Evolutionary conservation across 2,888 invertebrate genomes (phyloP), one percentile per base, ranked within the genome.

Genomic region (Callyntrura sp.): DNA sequence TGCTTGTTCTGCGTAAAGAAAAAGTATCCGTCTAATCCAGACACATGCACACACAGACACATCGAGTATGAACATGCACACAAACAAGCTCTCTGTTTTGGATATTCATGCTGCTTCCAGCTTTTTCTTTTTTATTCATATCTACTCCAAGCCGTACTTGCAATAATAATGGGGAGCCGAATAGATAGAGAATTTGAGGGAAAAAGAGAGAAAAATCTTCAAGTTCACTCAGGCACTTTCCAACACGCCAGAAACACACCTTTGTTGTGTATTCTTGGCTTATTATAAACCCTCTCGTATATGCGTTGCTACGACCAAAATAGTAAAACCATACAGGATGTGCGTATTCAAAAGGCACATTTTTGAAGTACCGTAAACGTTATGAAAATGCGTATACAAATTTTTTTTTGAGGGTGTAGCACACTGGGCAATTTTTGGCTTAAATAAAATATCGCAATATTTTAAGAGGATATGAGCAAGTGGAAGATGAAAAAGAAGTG

Each of bases 371-470:
- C 35, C 14, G 25, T 20, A 51, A 73, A 6, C 2, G 35, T 20
- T 70, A 17, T 51, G 81, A 25, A 35, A 35, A 55, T 48, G n/a
- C 65, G 35, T 45, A 20, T 17, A 81, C 4, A 62, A n/a, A n/a
- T n/a, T n/a, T n/a, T n/a, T 65, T 25, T 82, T 68, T 17, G 48
- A 68, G 76, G n/a, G 51, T 25, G 28, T 28, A 73, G 35, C 28
- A 28, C 68, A 73, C 60, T 9, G 45, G 20, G 76, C 76, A 85
- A 85, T 73, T 79, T 85, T 86, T 62, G 65, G 65, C 55, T 86
- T 86, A 86, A 86, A 86, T 86, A 86, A 86, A 86, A 86, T 78
- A 86, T 86, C 51, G 78, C 65, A 78, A 62, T 35, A 35, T 73
- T 70, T 85, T 68, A 12, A 48, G 35, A 28, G 28, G 55, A 23